phyloP scores from a whole-genome alignment of 2,888 invertebrate genomes.

The Fragum fragum region DNA sequence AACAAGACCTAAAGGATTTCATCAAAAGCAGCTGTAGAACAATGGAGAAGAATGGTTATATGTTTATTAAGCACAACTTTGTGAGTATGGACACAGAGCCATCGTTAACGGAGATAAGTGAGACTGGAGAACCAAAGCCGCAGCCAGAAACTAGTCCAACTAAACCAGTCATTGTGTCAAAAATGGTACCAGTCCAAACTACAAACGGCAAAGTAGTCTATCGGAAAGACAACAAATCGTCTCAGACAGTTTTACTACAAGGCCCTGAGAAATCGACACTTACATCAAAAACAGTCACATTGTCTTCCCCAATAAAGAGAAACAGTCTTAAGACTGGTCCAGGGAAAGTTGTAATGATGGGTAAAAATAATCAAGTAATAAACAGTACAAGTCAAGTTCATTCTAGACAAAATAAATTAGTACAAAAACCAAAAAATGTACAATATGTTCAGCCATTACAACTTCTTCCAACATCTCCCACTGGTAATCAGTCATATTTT shows the following conservation, averaged over 20 bases:
- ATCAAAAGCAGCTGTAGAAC: conserved; percentile 60
- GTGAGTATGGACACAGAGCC: conserved; percentile 57
- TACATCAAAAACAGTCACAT: not conserved
- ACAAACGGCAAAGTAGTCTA: conserved; percentile 22
- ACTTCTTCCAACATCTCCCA: not conserved
- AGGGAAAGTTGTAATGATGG: not conserved
- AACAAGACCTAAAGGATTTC: conserved; percentile 65
- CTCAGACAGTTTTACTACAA: conserved; percentile 13
- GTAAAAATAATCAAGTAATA: not conserved
- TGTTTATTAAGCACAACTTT: conserved; percentile 66
- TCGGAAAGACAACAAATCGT: conserved; percentile 5
- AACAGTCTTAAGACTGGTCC: not conserved
- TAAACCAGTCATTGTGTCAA: conserved; percentile 18
- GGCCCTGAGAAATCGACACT: not conserved
- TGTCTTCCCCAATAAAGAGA: not conserved
- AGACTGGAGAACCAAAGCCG: conserved; percentile 30
- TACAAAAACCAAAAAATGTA: not conserved
- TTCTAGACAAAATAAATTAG: not conserved
- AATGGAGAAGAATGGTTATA: conserved; percentile 64
- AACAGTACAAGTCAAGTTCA: not conserved
- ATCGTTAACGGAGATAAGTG: conserved; percentile 57
- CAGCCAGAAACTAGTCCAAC: conserved; percentile 5
- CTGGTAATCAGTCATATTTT: conserved; percentile 12
- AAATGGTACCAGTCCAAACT: conserved; percentile 20
- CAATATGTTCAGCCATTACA: conserved; percentile 13